Conservation (phyloP, 2,888 invertebrate species). For the Amblyjoppa proteus region DNA sequence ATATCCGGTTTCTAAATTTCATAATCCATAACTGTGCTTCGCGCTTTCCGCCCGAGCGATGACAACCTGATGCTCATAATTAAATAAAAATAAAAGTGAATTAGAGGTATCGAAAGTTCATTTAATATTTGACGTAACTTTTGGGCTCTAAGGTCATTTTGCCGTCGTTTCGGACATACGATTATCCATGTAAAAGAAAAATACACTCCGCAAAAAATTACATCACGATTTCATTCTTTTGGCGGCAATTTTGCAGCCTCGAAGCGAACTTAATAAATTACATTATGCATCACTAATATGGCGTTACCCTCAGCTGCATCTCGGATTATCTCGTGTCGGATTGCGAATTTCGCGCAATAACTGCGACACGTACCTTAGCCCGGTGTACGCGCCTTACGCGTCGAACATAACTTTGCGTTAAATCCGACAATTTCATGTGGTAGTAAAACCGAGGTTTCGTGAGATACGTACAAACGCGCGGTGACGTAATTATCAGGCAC, state of each 20-base stretch:
- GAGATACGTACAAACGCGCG: slow-evolving; percentile 66
- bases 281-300: background rate
- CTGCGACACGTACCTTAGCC: background rate
- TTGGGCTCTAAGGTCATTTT: no score
- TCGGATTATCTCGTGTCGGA: background rate
- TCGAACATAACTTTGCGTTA: background rate
- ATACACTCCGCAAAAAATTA: background rate
- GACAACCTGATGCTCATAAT: no score
- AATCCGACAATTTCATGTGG: slow-evolving; percentile 35
- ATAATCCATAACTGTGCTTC: no score
- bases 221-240: background rate
- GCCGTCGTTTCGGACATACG: no score
- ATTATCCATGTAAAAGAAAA: no score
- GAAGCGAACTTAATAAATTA: background rate
- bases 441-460: slow-evolving; percentile 49
- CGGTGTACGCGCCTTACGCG: background rate
- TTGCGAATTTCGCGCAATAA: background rate
- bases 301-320: background rate
- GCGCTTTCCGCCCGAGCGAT: no score
- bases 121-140: no score
- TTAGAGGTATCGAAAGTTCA: no score
- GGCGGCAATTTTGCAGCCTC: background rate
- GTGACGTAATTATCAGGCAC: slow-evolving; percentile 77
- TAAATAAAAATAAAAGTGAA: no score
- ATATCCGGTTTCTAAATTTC: no score